Evolutionary conservation across 2,797 vertebrate genomes (phyloP).

Genomic region (Scolopax bukidnonensis): DNA sequence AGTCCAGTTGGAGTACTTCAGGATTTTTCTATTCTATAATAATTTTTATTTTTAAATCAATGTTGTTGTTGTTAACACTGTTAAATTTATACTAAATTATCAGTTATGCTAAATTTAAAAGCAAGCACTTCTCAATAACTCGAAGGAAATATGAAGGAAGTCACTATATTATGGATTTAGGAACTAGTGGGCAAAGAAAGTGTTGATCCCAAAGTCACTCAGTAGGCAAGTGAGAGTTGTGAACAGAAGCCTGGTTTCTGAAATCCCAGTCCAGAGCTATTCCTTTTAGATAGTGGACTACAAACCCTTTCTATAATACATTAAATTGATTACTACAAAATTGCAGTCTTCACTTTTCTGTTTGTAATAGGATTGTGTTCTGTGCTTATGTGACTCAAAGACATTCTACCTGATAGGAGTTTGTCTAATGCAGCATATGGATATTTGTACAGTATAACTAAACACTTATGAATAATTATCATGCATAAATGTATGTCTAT

Average conservation of each 20-base stretch:
- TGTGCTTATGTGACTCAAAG: background rate
- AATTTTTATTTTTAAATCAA: background rate
- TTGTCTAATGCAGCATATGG: background rate
- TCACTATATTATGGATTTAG: background rate
- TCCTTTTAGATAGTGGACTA: background rate
- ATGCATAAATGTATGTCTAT: background rate
- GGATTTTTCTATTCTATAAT: background rate
- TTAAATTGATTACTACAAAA: background rate
- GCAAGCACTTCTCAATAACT: background rate
- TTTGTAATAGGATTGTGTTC: background rate
- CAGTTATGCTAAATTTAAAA: background rate
- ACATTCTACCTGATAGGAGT: background rate
- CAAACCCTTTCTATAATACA: background rate
- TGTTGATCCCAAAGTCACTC: background rate
- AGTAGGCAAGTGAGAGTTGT: background rate
- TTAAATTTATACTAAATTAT: background rate
- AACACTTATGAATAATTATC: background rate
- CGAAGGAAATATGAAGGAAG: background rate
- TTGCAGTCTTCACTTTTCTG: background rate
- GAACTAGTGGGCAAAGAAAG: background rate
- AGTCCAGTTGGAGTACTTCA: background rate
- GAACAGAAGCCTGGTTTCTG: background rate
- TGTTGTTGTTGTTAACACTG: background rate
- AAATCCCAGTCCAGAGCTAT: background rate
- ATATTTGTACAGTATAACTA: background rate